Evolutionary conservation across 2,797 vertebrate genomes (phyloP).

Genomic region (Macroramphosus scolopax): DNA sequence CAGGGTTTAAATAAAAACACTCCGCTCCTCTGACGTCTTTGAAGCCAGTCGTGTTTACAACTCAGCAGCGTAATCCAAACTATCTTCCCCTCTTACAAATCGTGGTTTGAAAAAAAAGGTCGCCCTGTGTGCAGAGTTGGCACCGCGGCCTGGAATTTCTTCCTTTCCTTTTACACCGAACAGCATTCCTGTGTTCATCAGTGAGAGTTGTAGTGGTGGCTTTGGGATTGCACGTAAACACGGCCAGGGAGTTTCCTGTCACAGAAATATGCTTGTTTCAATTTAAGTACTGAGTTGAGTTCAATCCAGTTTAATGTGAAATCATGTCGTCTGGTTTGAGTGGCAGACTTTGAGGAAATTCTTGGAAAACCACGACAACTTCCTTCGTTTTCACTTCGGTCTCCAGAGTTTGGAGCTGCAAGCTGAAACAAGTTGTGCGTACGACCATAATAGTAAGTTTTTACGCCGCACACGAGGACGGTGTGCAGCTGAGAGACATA

Average conservation of each 20-base stretch:
- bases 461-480: background rate
- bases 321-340: too few species aligned
- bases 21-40: background rate
- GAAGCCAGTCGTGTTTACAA: constrained; percentile 30
- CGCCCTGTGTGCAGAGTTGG: constrained; percentile 49
- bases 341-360: too few species aligned
- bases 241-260: too few species aligned
- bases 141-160: constrained; percentile 33
- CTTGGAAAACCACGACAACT: constrained; percentile 17
- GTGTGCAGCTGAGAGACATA: constrained; percentile 22
- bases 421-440: background rate
- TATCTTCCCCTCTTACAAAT: constrained; percentile 8
- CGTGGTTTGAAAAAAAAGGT: constrained; percentile 35
- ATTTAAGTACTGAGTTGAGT: too few species aligned
- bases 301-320: too few species aligned
- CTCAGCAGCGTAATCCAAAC: constrained; percentile 3
- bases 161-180: constrained; percentile 31
- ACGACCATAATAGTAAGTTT: background rate
- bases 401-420: background rate
- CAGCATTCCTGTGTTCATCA: constrained; percentile 43
- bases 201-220: too few species aligned
- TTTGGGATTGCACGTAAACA: too few species aligned
- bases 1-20: constrained; percentile 31
- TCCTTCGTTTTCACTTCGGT: constrained; percentile 8
- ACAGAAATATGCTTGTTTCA: too few species aligned